Conservation (phyloP, 2,113 vertebrate species). For the Camelus bactrianus region DNA sequence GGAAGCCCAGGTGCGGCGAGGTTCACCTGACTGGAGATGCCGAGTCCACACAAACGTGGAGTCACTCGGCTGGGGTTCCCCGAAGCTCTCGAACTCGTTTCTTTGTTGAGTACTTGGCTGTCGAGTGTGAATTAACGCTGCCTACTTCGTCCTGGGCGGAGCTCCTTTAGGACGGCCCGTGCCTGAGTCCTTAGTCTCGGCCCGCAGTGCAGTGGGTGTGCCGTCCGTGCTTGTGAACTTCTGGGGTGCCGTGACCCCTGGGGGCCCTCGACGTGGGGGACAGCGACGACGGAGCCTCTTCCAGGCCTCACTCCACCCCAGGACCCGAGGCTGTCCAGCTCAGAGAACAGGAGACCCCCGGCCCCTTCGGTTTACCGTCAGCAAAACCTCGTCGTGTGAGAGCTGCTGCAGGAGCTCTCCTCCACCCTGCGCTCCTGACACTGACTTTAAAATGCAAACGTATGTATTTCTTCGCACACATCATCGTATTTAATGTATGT, state of each 20-base stretch:
- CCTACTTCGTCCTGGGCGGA: neutral
- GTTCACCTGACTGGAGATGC: neutral
- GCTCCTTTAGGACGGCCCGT: neutral
- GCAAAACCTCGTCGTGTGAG: neutral
- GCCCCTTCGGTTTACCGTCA: neutral
- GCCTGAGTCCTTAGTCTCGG: neutral
- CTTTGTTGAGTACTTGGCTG: neutral
- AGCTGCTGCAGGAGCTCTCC: neutral
- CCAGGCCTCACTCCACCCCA: neutral
- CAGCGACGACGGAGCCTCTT: neutral
- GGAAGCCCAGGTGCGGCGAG: neutral
- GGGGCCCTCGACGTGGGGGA: neutral
- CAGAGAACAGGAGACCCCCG: neutral
- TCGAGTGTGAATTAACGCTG: neutral
- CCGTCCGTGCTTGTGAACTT: neutral
- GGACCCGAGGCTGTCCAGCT: neutral
- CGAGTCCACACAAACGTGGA: neutral
- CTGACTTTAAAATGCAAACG: neutral
- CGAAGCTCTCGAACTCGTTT: neutral
- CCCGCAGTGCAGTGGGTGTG: neutral
- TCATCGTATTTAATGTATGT: neutral
- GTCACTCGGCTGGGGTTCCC: neutral
- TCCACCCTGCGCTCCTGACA: neutral
- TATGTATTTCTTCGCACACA: neutral
- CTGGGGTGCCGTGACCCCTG: neutral